Percentiles rank a stretch among this genome's conserved stretches.
These are phyloP conservation scores for Diprion similis DNA, from an alignment of 1,140 invertebrate species.

Conservation along the genomic window DNA sequence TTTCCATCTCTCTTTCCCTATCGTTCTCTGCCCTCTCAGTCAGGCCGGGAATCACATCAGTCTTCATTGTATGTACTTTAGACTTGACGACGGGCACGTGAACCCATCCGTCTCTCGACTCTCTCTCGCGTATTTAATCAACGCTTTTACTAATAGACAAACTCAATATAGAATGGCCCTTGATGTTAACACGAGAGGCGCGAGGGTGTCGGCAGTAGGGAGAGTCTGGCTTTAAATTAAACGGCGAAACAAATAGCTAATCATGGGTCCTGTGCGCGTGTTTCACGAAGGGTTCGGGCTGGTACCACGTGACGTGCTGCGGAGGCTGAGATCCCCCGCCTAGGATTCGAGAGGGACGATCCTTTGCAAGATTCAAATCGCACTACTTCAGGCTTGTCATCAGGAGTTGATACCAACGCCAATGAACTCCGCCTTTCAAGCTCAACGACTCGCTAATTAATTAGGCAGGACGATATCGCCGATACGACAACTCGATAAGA, in stretches of 20 bases:
- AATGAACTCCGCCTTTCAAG: background rate
- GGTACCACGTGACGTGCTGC: background rate
- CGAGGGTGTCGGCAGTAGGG: slow-evolving; percentile 16
- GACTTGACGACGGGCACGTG: slow-evolving; percentile 28
- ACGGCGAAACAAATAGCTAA: slow-evolving; percentile 57
- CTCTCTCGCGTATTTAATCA: slow-evolving; percentile 52
- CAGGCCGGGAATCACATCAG: slow-evolving; percentile 42
- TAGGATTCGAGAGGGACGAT: background rate
- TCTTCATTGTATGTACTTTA: slow-evolving; percentile 48
- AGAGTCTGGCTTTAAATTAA: slow-evolving; percentile 47
- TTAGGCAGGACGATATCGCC: background rate
- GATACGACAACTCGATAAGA: background rate
- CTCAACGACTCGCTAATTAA: background rate
- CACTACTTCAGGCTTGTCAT: background rate
- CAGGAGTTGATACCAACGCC: background rate
- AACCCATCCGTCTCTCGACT: slow-evolving; percentile 44
- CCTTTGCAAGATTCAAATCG: background rate
- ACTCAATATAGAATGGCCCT: slow-evolving; percentile 50
- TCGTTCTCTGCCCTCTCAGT: slow-evolving; percentile 22
- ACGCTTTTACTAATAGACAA: slow-evolving; percentile 57
- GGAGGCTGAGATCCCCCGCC: too few species aligned
- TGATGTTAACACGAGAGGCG: slow-evolving; percentile 34
- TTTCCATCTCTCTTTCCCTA: slow-evolving; percentile 21
- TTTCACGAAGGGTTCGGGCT: slow-evolving; percentile 17
- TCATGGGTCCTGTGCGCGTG: slow-evolving; percentile 39